phyloP scores from a whole-genome alignment of 1,140 invertebrate genomes.

The Trichoplusia ni region DNA sequence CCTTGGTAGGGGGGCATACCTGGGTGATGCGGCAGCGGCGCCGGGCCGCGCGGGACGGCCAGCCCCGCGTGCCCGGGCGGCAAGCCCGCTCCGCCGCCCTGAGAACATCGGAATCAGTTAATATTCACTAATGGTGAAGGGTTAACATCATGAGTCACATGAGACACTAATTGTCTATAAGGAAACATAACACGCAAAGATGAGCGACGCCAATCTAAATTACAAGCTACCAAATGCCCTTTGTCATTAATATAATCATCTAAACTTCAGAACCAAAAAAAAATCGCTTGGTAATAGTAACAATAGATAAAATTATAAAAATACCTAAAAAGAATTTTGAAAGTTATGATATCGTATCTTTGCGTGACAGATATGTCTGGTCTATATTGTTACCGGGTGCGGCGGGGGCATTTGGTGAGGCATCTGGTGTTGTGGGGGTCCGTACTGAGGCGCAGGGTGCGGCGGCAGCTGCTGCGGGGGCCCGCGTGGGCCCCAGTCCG shows the following conservation, averaged over 20 bases:
- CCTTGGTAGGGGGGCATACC: slow-evolving; percentile 51
- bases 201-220: too few relatives aligned
- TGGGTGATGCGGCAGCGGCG: slow-evolving; percentile 84
- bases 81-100: slow-evolving; percentile 61
- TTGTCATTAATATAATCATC: too few relatives aligned
- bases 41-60: slow-evolving; percentile 77
- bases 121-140: too few relatives aligned
- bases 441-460: slow-evolving; percentile 72
- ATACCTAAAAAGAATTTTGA: too few relatives aligned
- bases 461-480: slow-evolving; percentile 83
- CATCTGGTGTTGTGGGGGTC: slow-evolving; percentile 76
- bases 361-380: not conserved
- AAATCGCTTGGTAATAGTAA: too few relatives aligned
- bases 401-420: slow-evolving; percentile 72
- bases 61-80: slow-evolving; percentile 47
- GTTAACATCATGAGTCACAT: too few relatives aligned
- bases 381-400: slow-evolving; percentile 53
- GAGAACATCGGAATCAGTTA: not conserved
- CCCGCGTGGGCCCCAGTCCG: slow-evolving; percentile 80
- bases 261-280: too few relatives aligned
- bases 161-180: too few relatives aligned
- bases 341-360: not conserved
- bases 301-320: too few relatives aligned
- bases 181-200: too few relatives aligned
- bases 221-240: too few relatives aligned